Evolutionary conservation across 2,888 invertebrate species (phyloP).

Genomic region (Chymomyza amoena): DNA sequence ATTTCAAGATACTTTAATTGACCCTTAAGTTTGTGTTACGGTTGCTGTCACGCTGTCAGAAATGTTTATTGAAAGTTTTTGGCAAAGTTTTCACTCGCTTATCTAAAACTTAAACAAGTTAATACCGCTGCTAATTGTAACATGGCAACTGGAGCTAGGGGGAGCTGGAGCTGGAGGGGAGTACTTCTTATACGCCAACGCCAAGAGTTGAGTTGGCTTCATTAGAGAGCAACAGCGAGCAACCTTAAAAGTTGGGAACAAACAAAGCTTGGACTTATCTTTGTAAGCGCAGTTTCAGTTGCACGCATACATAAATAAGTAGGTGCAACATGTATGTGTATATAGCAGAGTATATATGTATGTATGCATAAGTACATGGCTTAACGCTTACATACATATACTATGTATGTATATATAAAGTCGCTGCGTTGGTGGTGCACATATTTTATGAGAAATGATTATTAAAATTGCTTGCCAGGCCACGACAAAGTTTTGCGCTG

Average conservation of each 20-base stretch:
- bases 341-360: conserved; percentile 20
- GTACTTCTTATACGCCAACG: neutral
- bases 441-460: conserved; percentile 63
- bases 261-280: conserved; percentile 1
- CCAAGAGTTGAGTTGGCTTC: neutral
- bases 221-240: neutral
- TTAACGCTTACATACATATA: conserved; percentile 15
- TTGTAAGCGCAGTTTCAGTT: neutral
- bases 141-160: neutral
- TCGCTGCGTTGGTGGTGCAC: neutral
- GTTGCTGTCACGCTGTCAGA: neutral
- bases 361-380: conserved; percentile 30
- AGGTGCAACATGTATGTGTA: neutral
- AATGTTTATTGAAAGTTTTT: neutral
- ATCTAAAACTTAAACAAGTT: neutral
- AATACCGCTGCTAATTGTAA: neutral
- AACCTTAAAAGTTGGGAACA: neutral
- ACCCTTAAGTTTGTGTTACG: neutral
- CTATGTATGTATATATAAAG: neutral
- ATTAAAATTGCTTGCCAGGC: conserved; percentile 59
- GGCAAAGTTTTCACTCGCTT: neutral
- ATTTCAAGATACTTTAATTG: too few species aligned
- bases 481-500: neutral
- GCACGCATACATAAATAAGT: neutral
- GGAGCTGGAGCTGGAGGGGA: too few species aligned